Percentiles rank a stretch among this genome's conserved stretches.
These are phyloP conservation scores for Lacanobia oleracea DNA, from an alignment of 2,888 invertebrate genomes.

Conservation along the genomic window DNA sequence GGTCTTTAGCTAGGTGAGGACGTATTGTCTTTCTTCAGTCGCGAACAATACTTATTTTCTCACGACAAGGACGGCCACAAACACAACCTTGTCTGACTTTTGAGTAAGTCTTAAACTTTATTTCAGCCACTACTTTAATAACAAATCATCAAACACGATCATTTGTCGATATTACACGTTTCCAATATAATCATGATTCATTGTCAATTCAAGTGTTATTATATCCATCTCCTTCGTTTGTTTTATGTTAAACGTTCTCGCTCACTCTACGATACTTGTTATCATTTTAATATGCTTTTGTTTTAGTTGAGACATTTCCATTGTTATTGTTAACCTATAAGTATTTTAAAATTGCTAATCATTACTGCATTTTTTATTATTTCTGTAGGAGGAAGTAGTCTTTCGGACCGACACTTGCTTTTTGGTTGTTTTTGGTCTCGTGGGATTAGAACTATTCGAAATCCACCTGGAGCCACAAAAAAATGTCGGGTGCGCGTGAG, in stretches of 20 bases:
- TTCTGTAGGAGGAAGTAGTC: conserved; percentile 21
- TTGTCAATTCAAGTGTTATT: conserved; percentile 82
- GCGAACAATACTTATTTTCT: conserved; percentile 51
- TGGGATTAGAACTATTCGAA: conserved; percentile 68
- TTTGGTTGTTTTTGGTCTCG: conserved; percentile 47
- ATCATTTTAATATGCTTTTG: conserved; percentile 69
- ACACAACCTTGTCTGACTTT: conserved; percentile 48
- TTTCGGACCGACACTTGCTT: conserved; percentile 16
- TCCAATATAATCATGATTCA: conserved; percentile 76
- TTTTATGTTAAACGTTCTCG: conserved; percentile 69
- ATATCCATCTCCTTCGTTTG: conserved; percentile 66
- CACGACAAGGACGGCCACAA: conserved; percentile 46
- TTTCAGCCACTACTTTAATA: conserved; percentile 30
- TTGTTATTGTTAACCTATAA: conserved; percentile 55
- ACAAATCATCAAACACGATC: conserved; percentile 53
- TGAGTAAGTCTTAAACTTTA: conserved; percentile 35
- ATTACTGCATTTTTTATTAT: conserved; percentile 8
- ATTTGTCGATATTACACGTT: conserved; percentile 66
- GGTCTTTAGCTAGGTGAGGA: conserved; percentile 29
- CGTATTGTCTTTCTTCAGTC: conserved; percentile 37
- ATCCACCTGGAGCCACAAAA: conserved; percentile 73
- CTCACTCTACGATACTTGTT: conserved; percentile 71
- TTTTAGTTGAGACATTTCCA: conserved; percentile 49
- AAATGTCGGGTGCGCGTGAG: conserved; percentile 77
- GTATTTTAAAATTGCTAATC: conserved; percentile 16